Base-by-base conservation (phyloP, 2,113 vertebrate genomes). In the Struthidea cinerea region DNA sequence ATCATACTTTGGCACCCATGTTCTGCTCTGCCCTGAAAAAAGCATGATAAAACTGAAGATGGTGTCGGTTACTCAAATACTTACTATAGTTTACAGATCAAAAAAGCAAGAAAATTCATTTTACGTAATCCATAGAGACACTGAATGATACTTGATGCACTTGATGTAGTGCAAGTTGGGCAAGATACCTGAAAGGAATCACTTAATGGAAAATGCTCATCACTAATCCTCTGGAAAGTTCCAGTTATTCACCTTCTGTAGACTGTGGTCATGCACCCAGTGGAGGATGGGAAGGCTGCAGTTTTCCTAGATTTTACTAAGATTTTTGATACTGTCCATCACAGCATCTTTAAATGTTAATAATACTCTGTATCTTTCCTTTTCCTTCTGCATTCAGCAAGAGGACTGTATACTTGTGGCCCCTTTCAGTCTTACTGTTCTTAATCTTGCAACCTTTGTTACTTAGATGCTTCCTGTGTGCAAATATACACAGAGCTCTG, bases 401-500 rank as follows among this genome's bases (percentile, higher is more conserved):
- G 26, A 81, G 16, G 30, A 64, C 19, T 64, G 44, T 26, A 13
- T 21, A 53, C 23, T 47, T 42, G n/a, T 4, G 15, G 22, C 35
- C 5, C 6, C 3, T 76, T 81, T 81, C 21, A 7, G 12, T n/a
- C 65, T 15, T 53, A 20, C 24, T 50, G 12, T 41, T 77, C n/a
- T 74, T 41, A 6, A n/a, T 44, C 63, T n/a, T 71, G 16, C 16
- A 81, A 10, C 3, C 10, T 42, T 65, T 55, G 41, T 22, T 60
- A 65, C 27, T 53, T 53, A 42, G 19, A 52, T 37, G 30, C 19
- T 81, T 71, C 16, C 22, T 37, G 3, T 47, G n/a, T 49, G 44
- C 4, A 61, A 17, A 24, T 28, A 32, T 17, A 35, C 11, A 41
- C 4, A 6, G 44, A 1, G 0, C 2, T 32, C 20, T 55, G 27